These are phyloP conservation scores for Ptilonorhynchus violaceus DNA, from an alignment of 2,113 vertebrate species.

Conservation along the genomic window DNA sequence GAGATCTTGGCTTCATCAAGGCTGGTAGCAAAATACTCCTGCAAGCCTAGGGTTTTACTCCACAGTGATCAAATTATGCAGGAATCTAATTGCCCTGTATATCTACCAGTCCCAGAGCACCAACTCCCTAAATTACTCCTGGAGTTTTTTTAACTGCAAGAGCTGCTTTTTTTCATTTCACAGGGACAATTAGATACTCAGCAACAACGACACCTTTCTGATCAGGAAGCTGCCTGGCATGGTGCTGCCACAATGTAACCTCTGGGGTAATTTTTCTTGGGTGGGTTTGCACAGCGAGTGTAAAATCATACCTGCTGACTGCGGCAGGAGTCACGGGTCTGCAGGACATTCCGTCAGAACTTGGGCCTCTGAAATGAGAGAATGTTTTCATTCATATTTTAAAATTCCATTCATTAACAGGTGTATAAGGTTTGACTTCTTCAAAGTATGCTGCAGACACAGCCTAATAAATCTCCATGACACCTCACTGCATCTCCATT, in stretches of 20 bases:
- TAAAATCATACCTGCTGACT: background rate
- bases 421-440: constrained; percentile 51
- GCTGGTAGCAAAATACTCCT: background rate
- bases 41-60: background rate
- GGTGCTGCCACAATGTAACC: background rate
- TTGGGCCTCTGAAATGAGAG: background rate
- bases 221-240: background rate
- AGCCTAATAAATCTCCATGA: constrained; percentile 67
- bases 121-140: background rate
- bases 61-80: background rate
- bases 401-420: constrained; percentile 65
- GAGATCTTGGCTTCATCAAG: background rate
- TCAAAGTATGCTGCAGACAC: constrained; percentile 54
- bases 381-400: constrained; percentile 55
- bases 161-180: background rate
- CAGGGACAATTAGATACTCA: background rate
- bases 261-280: background rate
- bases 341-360: background rate
- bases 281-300: background rate
- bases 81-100: background rate
- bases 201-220: background rate
- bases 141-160: background rate
- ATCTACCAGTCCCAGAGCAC: background rate
- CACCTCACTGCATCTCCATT: constrained; percentile 59
- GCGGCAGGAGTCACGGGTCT: background rate